Base-by-base conservation (phyloP, 2,888 invertebrate genomes). In the Melanostoma mellinum region DNA sequence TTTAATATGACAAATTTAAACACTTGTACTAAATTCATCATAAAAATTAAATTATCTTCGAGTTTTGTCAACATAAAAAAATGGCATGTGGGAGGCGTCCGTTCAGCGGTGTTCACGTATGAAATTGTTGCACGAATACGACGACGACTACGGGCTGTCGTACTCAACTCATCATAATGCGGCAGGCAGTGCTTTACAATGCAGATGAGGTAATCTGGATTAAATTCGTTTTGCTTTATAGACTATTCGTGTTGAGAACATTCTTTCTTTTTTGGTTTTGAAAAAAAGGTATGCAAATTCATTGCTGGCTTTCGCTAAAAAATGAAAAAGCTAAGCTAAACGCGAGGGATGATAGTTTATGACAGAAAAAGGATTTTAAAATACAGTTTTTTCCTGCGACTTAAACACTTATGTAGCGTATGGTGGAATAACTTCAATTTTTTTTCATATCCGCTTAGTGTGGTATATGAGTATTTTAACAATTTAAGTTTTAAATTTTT, bases 161-260 rank as follows among this genome's bases (percentile, higher is more conserved):
- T 63, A 32, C 50, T 56, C 58, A 44, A 53, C 35, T 69, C 75
- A 65, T 80, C 69, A 58, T 71, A 71, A 75, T 60, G 60, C 68
- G 63, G 8, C 68, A 68, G 69, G 73, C 63, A 42, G 56, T 56
- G 73, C 58, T 82, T 77, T 74, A 77, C 82, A 82, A 77, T 82
- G 82, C 82, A 82, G 82, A 82, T 82, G 82, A 82, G 63, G 63
- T 77, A 77, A 77, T 73, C 77, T 74, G 82, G 73, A 81, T 81
- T 65, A 71, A 20, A 60, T 72, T 76, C 38, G 40, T 20, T 52
- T 50, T 50, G 55, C 20, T 53, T 38, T 42, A 58, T 20, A 48
- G 35, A 50, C 33, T 32, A 53, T 80, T 67, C 58, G 46, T 81
- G 60, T 36, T 30, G 40, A 38, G 42, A 2, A 35, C 8, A 63